These are phyloP conservation scores for Pyrochroa serraticornis DNA, from an alignment of 2,888 invertebrate genomes.

Conservation along the genomic window DNA sequence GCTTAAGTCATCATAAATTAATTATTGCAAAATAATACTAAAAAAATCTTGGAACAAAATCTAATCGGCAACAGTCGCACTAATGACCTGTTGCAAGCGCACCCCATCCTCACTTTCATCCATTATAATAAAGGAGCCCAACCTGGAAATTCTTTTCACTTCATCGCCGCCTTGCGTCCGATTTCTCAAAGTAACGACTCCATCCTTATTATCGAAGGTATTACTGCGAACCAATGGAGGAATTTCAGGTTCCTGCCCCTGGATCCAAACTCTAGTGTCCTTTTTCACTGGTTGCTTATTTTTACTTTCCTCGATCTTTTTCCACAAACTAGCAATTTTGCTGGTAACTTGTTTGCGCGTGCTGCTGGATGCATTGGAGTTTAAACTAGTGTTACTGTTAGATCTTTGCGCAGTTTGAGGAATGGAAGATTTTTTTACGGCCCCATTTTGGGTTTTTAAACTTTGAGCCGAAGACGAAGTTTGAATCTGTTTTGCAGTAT, in stretches of 20 bases:
- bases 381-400: conserved; percentile 67
- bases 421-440: conserved; percentile 48
- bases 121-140: conserved; percentile 61
- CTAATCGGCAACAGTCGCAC: not conserved
- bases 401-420: conserved; percentile 54
- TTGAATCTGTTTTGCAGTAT: conserved; percentile 52
- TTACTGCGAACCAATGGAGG: conserved; percentile 57
- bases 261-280: conserved; percentile 55
- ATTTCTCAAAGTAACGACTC: conserved; percentile 40
- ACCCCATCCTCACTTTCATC: conserved; percentile 47
- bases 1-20: conserved; percentile 14
- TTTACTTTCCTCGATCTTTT: conserved; percentile 74
- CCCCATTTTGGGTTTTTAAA: conserved; percentile 57
- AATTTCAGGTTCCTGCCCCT: conserved; percentile 29
- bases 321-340: conserved; percentile 82
- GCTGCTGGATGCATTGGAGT: conserved; percentile 58
- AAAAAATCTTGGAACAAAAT: not conserved
- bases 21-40: not conserved
- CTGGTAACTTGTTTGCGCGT: conserved; percentile 71
- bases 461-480: conserved; percentile 65
- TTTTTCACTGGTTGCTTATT: conserved; percentile 62
- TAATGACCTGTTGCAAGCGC: conserved; percentile 11
- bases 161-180: conserved; percentile 40
- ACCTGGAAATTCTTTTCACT: conserved; percentile 58
- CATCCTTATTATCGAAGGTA: conserved; percentile 65